Evolutionary conservation across 2,113 vertebrate genomes (phyloP).

Genomic region (Acrocephalus kingi): DNA sequence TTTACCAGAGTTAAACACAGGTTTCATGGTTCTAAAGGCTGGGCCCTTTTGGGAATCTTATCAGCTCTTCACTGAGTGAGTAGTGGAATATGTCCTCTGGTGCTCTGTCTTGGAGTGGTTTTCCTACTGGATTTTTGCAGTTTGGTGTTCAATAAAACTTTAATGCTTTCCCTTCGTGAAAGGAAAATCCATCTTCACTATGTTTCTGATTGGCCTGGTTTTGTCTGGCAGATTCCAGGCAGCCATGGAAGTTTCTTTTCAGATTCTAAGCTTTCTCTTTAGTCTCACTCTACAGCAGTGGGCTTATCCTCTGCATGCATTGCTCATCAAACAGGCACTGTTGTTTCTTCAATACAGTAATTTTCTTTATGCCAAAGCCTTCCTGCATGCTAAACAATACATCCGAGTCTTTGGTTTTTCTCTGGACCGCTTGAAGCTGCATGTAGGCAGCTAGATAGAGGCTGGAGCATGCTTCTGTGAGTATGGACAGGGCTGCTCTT

Average conservation of each 20-base stretch:
- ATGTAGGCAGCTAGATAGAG: not conserved
- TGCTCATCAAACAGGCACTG: not conserved
- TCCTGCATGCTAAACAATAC: not conserved
- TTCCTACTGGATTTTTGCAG: not conserved
- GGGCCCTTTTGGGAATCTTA: not conserved
- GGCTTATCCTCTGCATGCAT: not conserved
- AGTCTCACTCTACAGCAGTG: not conserved
- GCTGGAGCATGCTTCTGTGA: not conserved
- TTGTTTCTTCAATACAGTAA: not conserved
- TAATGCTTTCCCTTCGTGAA: not conserved
- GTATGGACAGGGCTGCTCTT: not conserved
- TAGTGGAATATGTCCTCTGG: not conserved
- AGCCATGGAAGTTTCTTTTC: not conserved
- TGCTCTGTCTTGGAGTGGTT: not conserved
- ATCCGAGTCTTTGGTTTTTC: not conserved
- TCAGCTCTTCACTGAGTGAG: rapidly evolving
- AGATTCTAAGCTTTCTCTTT: not conserved
- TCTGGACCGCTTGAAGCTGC: not conserved
- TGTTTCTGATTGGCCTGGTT: not conserved
- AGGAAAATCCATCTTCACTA: not conserved
- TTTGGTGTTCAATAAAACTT: not conserved
- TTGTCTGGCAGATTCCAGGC: not conserved
- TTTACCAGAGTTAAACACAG: not conserved
- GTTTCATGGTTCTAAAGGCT: not conserved
- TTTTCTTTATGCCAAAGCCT: not conserved